These are phyloP conservation scores for Lepidurus arcticus DNA, from an alignment of 1,140 invertebrate genomes.

Conservation along the genomic window DNA sequence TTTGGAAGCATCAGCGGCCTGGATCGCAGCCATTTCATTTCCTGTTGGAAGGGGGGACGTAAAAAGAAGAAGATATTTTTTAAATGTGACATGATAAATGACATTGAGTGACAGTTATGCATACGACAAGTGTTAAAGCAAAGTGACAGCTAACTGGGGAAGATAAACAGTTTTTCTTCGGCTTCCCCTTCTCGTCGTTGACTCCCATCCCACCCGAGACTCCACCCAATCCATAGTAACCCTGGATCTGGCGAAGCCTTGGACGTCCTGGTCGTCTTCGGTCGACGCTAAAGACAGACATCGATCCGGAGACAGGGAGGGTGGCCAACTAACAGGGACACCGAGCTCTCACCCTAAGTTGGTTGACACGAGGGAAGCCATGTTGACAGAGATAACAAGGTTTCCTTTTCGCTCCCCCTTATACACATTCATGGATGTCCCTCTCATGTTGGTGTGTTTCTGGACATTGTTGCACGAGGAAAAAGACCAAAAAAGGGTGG, in stretches of 20 bases:
- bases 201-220: too few species aligned
- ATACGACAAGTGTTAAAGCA: background rate
- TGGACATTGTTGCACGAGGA: slow-evolving; percentile 4
- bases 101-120: background rate
- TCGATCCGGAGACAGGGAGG: too few species aligned
- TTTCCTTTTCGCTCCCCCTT: background rate
- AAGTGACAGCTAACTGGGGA: background rate
- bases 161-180: background rate
- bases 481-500: background rate
- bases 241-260: too few species aligned
- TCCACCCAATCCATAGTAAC: too few species aligned
- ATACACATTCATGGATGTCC: background rate
- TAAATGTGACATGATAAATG: background rate
- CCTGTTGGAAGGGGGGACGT: slow-evolving; percentile 15
- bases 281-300: too few species aligned
- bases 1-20: slow-evolving; percentile 30
- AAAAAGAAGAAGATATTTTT: slow-evolving; percentile 21
- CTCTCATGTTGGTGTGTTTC: background rate
- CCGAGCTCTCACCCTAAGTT: background rate
- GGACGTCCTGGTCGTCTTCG: too few species aligned
- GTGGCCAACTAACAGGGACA: too few species aligned
- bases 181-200: background rate
- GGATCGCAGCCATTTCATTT: slow-evolving; percentile 36
- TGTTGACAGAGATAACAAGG: slow-evolving; percentile 21
- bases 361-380: slow-evolving; percentile 2